Percentiles rank a stretch among this genome's conserved stretches.
phyloP scores from a whole-genome alignment of 2,888 invertebrate genomes.

The Empis stercorea region DNA sequence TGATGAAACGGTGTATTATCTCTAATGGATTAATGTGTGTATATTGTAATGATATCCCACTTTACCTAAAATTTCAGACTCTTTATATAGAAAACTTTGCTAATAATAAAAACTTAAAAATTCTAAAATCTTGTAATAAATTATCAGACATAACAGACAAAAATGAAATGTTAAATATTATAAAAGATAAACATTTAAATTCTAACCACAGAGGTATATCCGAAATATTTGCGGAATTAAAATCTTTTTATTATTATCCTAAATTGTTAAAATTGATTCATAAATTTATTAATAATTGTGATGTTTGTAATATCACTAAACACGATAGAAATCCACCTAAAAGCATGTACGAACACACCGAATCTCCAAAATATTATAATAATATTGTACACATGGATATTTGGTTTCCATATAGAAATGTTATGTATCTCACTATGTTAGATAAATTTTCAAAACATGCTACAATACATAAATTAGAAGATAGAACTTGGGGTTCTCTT shows the following conservation, averaged over 20 bases:
- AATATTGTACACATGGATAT: slow-evolving; percentile 5
- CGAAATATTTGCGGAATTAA: slow-evolving; percentile 5
- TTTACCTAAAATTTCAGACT: slow-evolving; percentile 6
- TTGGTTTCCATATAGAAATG: slow-evolving; percentile 4
- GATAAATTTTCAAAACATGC: slow-evolving; percentile 6
- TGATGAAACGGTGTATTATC: slow-evolving; percentile 3
- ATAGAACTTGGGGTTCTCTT: slow-evolving; percentile 5
- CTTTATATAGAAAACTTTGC: slow-evolving; percentile 8
- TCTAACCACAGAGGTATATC: slow-evolving; percentile 6
- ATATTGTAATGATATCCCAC: slow-evolving; percentile 4
- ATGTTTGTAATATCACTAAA: slow-evolving; percentile 5
- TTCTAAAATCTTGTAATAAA: not conserved
- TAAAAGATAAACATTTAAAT: slow-evolving; percentile 4
- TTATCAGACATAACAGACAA: slow-evolving; percentile 4
- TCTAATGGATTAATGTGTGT: slow-evolving; percentile 10
- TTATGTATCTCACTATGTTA: slow-evolving; percentile 3
- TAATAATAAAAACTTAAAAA: not conserved
- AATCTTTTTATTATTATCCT: slow-evolving; percentile 3
- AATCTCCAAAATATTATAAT: slow-evolving; percentile 1
- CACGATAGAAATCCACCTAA: not conserved
- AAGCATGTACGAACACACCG: not conserved
- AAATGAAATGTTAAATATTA: slow-evolving; percentile 1
- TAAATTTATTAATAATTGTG: slow-evolving; percentile 6
- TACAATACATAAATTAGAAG: not conserved
- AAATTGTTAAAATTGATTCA: slow-evolving; percentile 6